Evolutionary conservation across 1,140 invertebrate genomes (phyloP).

Genomic region (Pseudomyrmex cubaensis): DNA sequence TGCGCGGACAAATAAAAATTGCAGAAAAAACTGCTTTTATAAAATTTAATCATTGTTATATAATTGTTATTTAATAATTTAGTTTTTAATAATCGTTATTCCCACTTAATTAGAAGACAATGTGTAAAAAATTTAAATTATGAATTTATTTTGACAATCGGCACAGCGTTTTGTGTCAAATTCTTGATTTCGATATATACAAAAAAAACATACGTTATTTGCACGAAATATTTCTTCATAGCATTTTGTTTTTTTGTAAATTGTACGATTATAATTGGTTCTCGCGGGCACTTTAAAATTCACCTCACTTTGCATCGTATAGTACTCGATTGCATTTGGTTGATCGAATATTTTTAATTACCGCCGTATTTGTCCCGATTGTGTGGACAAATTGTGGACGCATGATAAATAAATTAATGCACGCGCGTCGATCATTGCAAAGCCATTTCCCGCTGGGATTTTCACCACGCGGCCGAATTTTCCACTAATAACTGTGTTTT

Average conservation of each 20-base stretch:
- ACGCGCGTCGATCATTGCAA: slow-evolving; percentile 14
- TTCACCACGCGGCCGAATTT: background rate
- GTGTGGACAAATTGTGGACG: slow-evolving; percentile 6
- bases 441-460: slow-evolving; percentile 28
- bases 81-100: no score
- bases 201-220: background rate
- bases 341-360: slow-evolving; percentile 83
- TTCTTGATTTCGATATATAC: background rate
- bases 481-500: slow-evolving; percentile 56
- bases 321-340: slow-evolving; percentile 53
- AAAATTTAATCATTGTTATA: background rate
- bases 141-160: no score
- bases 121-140: no score
- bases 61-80: no score
- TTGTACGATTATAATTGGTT: slow-evolving; percentile 35
- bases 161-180: background rate
- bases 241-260: background rate
- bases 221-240: background rate
- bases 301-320: background rate
- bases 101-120: no score
- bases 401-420: slow-evolving; percentile 72
- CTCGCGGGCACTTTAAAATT: slow-evolving; percentile 34
- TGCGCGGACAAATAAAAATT: background rate
- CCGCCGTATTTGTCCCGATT: slow-evolving; percentile 36
- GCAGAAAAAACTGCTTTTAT: background rate